Base-by-base conservation (phyloP, 1,140 invertebrate species). In the Phenacoccus solenopsis region DNA sequence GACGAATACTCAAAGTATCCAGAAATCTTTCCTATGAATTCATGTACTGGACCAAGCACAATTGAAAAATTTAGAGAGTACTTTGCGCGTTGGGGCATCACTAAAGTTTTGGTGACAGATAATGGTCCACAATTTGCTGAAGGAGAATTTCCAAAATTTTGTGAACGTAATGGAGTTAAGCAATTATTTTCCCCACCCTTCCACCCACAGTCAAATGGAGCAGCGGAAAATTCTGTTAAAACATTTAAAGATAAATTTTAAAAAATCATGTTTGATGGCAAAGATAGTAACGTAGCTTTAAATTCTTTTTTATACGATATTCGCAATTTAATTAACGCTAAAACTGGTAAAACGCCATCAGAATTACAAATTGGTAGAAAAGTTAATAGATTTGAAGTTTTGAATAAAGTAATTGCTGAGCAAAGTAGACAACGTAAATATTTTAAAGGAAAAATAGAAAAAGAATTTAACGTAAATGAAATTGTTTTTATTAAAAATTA, bases 161-260 rank as follows among this genome's bases (percentile, higher is more conserved):
- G 32, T 16, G 24, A 21, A 10, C 22, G 28, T 22, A 69, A 69
- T 27, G 22, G 1, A 10, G 27, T 69, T 1, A 56, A 69, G 20
- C 21, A 69, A 25, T 9, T 69, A 1, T 56, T 49, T 13, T 49
- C 68, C 9, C 32, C 68, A 21, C 68, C 68, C 21, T 69, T 9
- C 25, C 38, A 69, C 22, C 68, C 35, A 1, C 35, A 28, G n/a
- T 22, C 16, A 12, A 69, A 69, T 22, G 38, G 68, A 16, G 32
- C 32, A 1, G 68, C 35, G 1, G 68, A 69, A 49, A 49, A 56
- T 69, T 49, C 56, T 20, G 68, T 49, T 22, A 10, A 24, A 1
- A 69, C 38, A 10, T 49, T 69, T 0, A 69, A 69, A 32, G 67
- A 68, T 32, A 68, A 68, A 32, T 20, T 68, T 7, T 16, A 32